phyloP scores from a whole-genome alignment of 2,888 invertebrate genomes.

The Agrypnus murinus region DNA sequence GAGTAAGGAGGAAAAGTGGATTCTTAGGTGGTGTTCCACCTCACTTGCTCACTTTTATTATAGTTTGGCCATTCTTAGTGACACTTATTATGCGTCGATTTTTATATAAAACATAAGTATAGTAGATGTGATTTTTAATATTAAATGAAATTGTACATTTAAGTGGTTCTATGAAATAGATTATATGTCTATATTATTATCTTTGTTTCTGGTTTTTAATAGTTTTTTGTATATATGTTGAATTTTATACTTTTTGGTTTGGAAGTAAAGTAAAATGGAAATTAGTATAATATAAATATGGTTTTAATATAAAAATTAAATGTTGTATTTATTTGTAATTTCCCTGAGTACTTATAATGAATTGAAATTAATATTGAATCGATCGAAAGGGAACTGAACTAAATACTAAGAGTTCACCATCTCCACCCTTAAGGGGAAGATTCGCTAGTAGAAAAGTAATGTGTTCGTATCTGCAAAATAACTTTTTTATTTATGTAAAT shows the following conservation, averaged over 20 bases:
- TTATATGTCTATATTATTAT: not conserved
- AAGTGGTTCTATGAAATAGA: conserved; percentile 7
- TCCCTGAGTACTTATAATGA: no score
- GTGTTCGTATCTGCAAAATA: no score
- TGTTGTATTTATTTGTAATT: no score
- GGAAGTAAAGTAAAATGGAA: conserved; percentile 53
- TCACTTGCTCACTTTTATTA: conserved; percentile 75
- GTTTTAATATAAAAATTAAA: no score
- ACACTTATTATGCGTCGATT: conserved; percentile 67
- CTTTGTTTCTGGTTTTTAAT: conserved; percentile 36
- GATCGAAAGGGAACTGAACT: no score
- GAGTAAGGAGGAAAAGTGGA: conserved; percentile 52
- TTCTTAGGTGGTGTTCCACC: conserved; percentile 63
- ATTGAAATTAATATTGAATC: no score
- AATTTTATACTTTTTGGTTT: conserved; percentile 64
- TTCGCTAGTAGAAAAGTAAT: no score
- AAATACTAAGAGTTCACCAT: no score
- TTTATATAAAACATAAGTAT: conserved; percentile 51
- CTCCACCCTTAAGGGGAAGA: no score
- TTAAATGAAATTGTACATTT: not conserved
- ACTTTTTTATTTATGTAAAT: no score
- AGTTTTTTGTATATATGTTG: conserved; percentile 59
- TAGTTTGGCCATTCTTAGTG: conserved; percentile 81
- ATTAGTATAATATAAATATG: no score
- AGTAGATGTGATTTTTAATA: not conserved